Percentiles rank a stretch among this genome's conserved stretches.
Evolutionary conservation across 2,797 vertebrate genomes (phyloP).

Genomic region (Falco cherrug): DNA sequence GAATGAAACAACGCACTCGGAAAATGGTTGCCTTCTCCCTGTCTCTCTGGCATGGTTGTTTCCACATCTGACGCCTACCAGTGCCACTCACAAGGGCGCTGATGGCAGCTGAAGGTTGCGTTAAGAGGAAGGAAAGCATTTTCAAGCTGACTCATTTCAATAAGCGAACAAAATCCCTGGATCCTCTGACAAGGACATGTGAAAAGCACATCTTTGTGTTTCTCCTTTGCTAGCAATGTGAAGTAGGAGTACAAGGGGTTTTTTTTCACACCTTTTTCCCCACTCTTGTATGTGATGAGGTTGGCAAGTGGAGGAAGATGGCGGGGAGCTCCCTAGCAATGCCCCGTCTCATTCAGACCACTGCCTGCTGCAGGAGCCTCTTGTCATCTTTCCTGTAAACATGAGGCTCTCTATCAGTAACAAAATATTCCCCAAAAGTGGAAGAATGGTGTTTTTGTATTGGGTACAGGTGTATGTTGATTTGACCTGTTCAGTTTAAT

Average conservation of each 20-base stretch:
- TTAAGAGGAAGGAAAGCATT: background rate
- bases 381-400: background rate
- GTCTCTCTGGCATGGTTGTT: background rate
- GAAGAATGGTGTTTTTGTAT: background rate
- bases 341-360: background rate
- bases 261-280: background rate
- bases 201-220: background rate
- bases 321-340: accelerated
- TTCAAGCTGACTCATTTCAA: constrained; percentile 19
- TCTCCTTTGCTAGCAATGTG: background rate
- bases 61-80: constrained; percentile 19
- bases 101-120: constrained; percentile 37
- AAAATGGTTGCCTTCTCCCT: background rate
- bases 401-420: background rate
- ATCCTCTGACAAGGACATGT: background rate
- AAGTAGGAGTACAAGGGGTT: background rate
- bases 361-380: background rate
- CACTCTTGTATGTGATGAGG: accelerated
- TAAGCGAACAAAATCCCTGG: background rate
- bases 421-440: background rate
- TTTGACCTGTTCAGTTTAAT: background rate
- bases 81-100: background rate
- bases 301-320: background rate
- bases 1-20: constrained; percentile 12
- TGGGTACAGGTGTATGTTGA: background rate